Base-by-base conservation (phyloP, 2,113 vertebrate species). In the Panthera uncia region DNA sequence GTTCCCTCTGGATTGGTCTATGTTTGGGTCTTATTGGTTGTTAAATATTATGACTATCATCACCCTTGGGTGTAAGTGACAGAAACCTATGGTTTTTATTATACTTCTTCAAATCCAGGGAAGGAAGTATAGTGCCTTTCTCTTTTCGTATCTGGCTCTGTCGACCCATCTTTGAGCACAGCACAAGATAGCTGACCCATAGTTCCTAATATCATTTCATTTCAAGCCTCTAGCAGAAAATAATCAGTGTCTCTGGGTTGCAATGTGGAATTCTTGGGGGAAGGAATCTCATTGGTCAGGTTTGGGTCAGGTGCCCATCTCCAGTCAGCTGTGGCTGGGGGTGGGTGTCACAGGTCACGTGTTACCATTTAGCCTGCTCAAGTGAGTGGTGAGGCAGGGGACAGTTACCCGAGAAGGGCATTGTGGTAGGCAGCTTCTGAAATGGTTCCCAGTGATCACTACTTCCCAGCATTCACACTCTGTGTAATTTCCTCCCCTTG, bases 11-110 rank as follows among this genome's bases (percentile, higher is more conserved):
- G 45, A 61, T 25, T 74, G 21, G 21, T 50, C 89, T 78, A 27
- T 69, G 5, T 89, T 93, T 93, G 65, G 5, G 8, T 41, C 36
- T 84, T 85, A 36, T 12, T 74, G 61, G 57, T 78, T 68, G 63
- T 87, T 96, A 68, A 79, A 81, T 84, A 65, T 74, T 95, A 85
- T 31, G 16, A 90, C 68, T 78, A 9, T 95, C 16, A 12, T 95
- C 25, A 78, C 14, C 5, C 31, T 14, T 89, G 48, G 65, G 61
- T 90, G 48, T 74, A 88, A 79, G 88, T 18, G 74, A 94, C 38
- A 79, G 91, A 82, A 90, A 83, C 63, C 68, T 87, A 21, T 36
- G 38, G 14, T 45, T 94, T 86, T 87, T 83, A 94, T 83, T 38
- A 5, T 80, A 52, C 31, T 6, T 96, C 61, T 94, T 41, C 45